Percentiles rank a stretch among this genome's conserved stretches.
These are phyloP conservation scores for Bufo bufo DNA, from an alignment of 2,113 vertebrate genomes.

Conservation along the genomic window DNA sequence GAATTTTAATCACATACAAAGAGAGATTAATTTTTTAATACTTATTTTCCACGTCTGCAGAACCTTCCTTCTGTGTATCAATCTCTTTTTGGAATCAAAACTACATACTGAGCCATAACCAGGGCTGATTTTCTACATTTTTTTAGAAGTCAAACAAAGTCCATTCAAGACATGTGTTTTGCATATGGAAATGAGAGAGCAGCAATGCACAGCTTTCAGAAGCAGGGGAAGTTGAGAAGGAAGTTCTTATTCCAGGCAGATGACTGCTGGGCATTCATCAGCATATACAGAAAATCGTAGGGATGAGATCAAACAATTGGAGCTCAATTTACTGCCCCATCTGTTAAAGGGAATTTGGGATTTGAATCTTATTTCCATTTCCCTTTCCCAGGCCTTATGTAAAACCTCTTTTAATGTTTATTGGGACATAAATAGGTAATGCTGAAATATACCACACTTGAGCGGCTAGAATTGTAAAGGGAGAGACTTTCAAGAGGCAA, in stretches of 20 bases:
- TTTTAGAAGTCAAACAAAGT: slow-evolving; percentile 49
- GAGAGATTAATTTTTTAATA: too few relatives aligned
- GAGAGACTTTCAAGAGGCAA: not conserved
- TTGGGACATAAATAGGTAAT: slow-evolving; percentile 3
- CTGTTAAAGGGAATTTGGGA: slow-evolving; percentile 55
- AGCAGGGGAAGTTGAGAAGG: slow-evolving; percentile 13
- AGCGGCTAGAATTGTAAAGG: not conserved
- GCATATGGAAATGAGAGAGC: slow-evolving; percentile 47
- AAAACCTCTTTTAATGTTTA: slow-evolving; percentile 23
- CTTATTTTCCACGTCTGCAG: not conserved
- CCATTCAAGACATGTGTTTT: slow-evolving; percentile 53
- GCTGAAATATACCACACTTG: not conserved
- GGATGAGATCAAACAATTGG: slow-evolving; percentile 51
- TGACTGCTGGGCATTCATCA: slow-evolving; percentile 48
- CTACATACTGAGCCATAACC: not conserved
- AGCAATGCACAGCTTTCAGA: not conserved
- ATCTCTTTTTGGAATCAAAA: not conserved
- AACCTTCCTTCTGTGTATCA: not conserved
- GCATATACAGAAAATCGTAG: slow-evolving; percentile 19
- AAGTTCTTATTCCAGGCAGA: slow-evolving; percentile 52
- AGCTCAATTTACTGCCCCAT: slow-evolving; percentile 54
- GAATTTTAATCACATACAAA: too few relatives aligned
- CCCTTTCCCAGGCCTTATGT: not conserved
- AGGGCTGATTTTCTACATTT: not conserved
- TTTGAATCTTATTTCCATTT: slow-evolving; percentile 49